Percentiles rank a stretch among this genome's conserved stretches.
Evolutionary conservation across 1,140 invertebrate species (phyloP).

Genomic region (Megathymus violae): DNA sequence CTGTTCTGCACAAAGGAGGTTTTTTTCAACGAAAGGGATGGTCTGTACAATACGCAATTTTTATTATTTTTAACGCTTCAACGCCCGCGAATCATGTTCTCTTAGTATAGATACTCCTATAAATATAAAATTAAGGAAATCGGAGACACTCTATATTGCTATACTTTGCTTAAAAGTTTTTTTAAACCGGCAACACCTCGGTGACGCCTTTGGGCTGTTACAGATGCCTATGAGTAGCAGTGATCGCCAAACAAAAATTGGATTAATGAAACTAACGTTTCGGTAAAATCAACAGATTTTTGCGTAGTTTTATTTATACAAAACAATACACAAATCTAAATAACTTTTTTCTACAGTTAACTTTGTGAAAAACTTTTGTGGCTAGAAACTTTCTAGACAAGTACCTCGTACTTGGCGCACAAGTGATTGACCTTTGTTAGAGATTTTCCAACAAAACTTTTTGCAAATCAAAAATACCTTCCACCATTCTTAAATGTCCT

Average conservation of each 20-base stretch:
- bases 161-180: too few species aligned
- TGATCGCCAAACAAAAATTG: too few species aligned
- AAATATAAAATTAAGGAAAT: too few species aligned
- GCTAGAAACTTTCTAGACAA: neutral
- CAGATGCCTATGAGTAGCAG: too few species aligned
- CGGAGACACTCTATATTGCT: too few species aligned
- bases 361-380: neutral
- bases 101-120: constrained; percentile 25
- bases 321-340: neutral
- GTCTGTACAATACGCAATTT: constrained; percentile 26
- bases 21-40: constrained; percentile 41
- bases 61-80: constrained; percentile 23
- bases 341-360: neutral
- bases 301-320: constrained; percentile 1
- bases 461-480: neutral
- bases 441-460: neutral
- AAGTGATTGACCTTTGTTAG: neutral
- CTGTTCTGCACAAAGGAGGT: constrained; percentile 34
- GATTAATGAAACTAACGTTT: too few species aligned
- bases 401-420: neutral
- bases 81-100: constrained; percentile 7
- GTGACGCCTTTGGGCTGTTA: too few species aligned
- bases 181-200: too few species aligned
- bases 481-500: neutral
- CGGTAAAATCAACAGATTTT: too few species aligned